Percentiles rank a stretch among this genome's conserved stretches.
Evolutionary conservation across 2,888 invertebrate species (phyloP).

Genomic region (Rhodophaea formosa): DNA sequence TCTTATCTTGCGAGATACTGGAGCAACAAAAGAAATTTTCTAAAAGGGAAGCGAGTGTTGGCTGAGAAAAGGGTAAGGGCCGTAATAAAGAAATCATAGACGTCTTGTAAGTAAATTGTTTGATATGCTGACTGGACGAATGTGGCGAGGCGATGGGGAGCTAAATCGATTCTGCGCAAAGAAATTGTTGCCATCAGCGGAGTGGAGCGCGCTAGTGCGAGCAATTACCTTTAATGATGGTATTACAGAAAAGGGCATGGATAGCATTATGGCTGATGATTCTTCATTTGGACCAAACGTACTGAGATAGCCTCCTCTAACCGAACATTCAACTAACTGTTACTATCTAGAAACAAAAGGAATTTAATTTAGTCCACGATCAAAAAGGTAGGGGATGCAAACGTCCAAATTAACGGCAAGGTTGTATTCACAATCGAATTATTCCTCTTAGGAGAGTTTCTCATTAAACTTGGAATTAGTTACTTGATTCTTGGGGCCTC

Average conservation of each 20-base stretch:
- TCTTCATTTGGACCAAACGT: constrained; percentile 35
- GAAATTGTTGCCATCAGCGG: constrained; percentile 42
- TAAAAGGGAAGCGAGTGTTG: constrained; percentile 46
- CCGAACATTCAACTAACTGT: constrained; percentile 26
- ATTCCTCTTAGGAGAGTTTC: constrained; percentile 63
- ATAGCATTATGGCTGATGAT: constrained; percentile 40
- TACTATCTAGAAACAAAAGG: constrained; percentile 30
- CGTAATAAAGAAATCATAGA: constrained; percentile 72
- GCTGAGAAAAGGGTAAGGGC: constrained; percentile 59
- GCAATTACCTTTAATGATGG: constrained; percentile 61
- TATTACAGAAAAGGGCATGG: constrained; percentile 48
- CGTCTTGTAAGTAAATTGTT: constrained; percentile 65
- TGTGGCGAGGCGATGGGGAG: constrained; percentile 35
- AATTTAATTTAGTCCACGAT: constrained; percentile 38
- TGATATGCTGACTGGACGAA: constrained; percentile 53
- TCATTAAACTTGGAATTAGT: constrained; percentile 74
- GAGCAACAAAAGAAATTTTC: constrained; percentile 52
- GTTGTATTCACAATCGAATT: constrained; percentile 63
- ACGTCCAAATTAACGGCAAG: constrained; percentile 47
- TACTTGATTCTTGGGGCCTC: constrained; percentile 51
- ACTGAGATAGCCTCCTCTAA: constrained; percentile 28
- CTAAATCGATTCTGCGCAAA: constrained; percentile 40
- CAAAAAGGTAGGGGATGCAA: constrained; percentile 44
- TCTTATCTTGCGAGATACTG: constrained; percentile 56
- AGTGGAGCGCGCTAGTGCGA: constrained; percentile 39